These are phyloP conservation scores for Semotilus atromaculatus DNA, from an alignment of 2,797 vertebrate species.

Conservation along the genomic window DNA sequence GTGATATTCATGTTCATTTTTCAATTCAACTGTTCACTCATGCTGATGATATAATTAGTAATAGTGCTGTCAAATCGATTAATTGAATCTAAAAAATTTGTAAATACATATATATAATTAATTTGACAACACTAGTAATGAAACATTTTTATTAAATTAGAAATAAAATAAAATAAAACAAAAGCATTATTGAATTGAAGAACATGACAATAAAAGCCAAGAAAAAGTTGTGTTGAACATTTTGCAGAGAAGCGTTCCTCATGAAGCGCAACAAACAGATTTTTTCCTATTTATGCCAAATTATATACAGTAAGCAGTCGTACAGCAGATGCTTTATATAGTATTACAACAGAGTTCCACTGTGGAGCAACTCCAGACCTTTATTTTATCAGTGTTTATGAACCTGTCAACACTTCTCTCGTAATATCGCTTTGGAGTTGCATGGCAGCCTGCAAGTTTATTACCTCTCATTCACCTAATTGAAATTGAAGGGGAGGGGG, in stretches of 20 bases:
- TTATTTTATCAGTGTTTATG: constrained; percentile 90
- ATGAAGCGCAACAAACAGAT: constrained; percentile 77
- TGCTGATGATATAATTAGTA: background rate
- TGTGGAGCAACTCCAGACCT: constrained; percentile 78
- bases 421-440: constrained; percentile 57
- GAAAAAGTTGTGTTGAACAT: background rate
- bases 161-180: constrained; percentile 6
- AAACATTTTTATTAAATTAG: background rate
- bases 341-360: constrained; percentile 80
- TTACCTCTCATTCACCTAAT: constrained; percentile 82
- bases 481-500: constrained; percentile 33
- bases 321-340: constrained; percentile 30
- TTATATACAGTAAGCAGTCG: constrained; percentile 80
- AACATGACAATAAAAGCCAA: constrained; percentile 25
- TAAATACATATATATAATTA: background rate
- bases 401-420: constrained; percentile 86
- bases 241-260: constrained; percentile 45
- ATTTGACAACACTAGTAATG: background rate
- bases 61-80: background rate
- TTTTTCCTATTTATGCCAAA: constrained; percentile 75
- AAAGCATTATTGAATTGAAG: constrained; percentile 41
- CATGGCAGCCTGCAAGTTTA: constrained; percentile 78
- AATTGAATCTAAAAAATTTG: background rate
- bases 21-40: background rate
- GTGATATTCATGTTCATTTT: background rate